phyloP scores from a whole-genome alignment of 2,888 invertebrate species.

The Villa cingulata region DNA sequence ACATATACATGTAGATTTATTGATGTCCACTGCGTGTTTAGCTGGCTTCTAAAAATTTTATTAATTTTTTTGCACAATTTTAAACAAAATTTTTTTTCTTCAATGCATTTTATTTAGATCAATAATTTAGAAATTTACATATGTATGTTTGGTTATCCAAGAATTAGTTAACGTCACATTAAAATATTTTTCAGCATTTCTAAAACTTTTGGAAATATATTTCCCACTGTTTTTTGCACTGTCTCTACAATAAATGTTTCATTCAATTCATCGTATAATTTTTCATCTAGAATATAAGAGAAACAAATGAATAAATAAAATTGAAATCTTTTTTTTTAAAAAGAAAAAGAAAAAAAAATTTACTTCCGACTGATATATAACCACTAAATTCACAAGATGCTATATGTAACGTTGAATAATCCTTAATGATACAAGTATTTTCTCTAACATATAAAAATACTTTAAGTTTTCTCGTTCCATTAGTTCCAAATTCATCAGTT shows the following conservation, averaged over 20 bases:
- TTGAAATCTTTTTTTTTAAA: background rate
- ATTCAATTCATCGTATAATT: constrained; percentile 7
- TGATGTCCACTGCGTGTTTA: too few relatives aligned
- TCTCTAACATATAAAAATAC: constrained; percentile 54
- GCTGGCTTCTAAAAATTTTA: too few relatives aligned
- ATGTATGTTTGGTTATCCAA: too few relatives aligned
- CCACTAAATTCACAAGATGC: constrained; percentile 69
- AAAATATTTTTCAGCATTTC: background rate
- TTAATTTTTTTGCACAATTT: too few relatives aligned
- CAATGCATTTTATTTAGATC: too few relatives aligned
- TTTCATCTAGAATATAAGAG: constrained; percentile 8
- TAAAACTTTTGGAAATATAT: constrained; percentile 7
- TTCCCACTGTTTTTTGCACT: constrained; percentile 5
- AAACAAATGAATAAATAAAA: background rate
- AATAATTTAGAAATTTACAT: too few relatives aligned
- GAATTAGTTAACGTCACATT: too few relatives aligned
- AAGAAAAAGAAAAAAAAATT: too few relatives aligned
- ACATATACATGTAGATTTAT: too few relatives aligned
- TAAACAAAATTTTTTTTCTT: too few relatives aligned
- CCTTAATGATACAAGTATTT: constrained; percentile 43
- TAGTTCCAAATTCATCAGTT: constrained; percentile 9
- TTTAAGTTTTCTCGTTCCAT: constrained; percentile 40
- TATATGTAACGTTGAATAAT: constrained; percentile 45
- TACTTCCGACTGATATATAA: constrained; percentile 56
- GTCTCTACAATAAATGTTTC: constrained; percentile 5